phyloP scores from a whole-genome alignment of 2,797 vertebrate genomes.

The Pristis pectinata region DNA sequence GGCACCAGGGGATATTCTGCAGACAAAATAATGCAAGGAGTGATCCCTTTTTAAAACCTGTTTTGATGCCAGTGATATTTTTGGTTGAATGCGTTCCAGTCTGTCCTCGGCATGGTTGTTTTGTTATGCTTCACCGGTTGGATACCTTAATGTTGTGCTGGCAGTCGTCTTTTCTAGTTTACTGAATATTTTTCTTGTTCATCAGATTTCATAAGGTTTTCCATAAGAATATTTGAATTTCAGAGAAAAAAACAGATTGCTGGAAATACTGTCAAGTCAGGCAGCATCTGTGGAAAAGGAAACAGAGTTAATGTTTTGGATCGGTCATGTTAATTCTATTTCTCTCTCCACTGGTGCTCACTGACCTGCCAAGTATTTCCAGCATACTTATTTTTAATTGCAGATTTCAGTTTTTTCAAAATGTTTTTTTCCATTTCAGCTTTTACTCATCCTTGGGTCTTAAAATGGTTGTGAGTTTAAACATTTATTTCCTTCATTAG shows the following conservation, averaged over 20 bases:
- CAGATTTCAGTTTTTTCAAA: too few species aligned
- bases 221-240: too few species aligned
- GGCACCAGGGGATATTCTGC: neutral
- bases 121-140: neutral
- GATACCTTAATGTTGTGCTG: neutral
- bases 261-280: too few species aligned
- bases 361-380: too few species aligned
- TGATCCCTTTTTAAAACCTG: too few species aligned
- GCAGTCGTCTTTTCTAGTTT: neutral
- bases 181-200: neutral
- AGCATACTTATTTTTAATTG: too few species aligned
- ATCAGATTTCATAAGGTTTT: neutral
- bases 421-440: neutral
- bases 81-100: neutral
- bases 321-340: too few species aligned
- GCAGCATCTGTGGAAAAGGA: too few species aligned
- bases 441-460: neutral
- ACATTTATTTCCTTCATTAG: neutral
- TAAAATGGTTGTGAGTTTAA: neutral
- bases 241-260: too few species aligned
- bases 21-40: neutral
- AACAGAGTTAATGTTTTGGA: too few species aligned
- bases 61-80: neutral
- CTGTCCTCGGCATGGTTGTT: neutral
- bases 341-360: too few species aligned